A percentile compares a stretch with the other conserved stretches of the same genome.
phyloP scores from a whole-genome alignment of 1,140 invertebrate species.

The Zaprionus gabonicus region DNA sequence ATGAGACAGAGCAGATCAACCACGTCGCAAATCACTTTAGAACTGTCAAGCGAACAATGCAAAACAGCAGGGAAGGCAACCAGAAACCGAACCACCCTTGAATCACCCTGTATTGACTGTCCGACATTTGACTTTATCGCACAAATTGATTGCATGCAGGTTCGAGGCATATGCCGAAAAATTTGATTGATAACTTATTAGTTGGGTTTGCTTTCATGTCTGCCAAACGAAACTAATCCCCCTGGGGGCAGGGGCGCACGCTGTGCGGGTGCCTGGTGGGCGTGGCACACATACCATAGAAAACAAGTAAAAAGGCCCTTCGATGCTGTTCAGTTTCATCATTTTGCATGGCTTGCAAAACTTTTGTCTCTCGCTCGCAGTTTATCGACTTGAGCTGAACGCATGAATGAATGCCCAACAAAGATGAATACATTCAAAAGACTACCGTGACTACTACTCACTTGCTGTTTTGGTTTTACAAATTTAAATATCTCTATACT shows the following conservation, averaged over 20 bases:
- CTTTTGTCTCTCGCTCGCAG: conserved; percentile 52
- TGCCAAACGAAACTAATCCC: conserved; percentile 39
- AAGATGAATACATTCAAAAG: conserved; percentile 69
- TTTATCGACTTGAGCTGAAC: conserved; percentile 59
- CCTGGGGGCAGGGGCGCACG: neutral
- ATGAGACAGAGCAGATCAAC: conserved; percentile 26
- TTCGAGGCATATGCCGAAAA: conserved; percentile 62
- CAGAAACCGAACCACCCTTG: neutral
- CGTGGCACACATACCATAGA: neutral
- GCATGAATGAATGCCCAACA: conserved; percentile 79
- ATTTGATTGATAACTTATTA: conserved; percentile 83
- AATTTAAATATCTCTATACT: conserved; percentile 27
- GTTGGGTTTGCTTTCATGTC: conserved; percentile 57
- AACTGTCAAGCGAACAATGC: conserved; percentile 77
- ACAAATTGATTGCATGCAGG: conserved; percentile 79
- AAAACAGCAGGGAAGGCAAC: conserved; percentile 23
- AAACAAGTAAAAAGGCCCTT: neutral
- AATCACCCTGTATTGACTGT: conserved; percentile 23
- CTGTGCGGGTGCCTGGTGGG: neutral
- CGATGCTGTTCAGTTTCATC: conserved; percentile 26
- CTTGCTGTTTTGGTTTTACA: conserved; percentile 11
- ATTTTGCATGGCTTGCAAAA: conserved; percentile 70
- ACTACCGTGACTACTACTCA: conserved; percentile 21
- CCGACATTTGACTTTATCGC: conserved; percentile 73
- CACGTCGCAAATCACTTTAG: conserved; percentile 80